Evolutionary conservation across 2,797 vertebrate genomes (phyloP), one percentile per base, ranked within the genome.

Genomic region (Heterohyrax brucei): DNA sequence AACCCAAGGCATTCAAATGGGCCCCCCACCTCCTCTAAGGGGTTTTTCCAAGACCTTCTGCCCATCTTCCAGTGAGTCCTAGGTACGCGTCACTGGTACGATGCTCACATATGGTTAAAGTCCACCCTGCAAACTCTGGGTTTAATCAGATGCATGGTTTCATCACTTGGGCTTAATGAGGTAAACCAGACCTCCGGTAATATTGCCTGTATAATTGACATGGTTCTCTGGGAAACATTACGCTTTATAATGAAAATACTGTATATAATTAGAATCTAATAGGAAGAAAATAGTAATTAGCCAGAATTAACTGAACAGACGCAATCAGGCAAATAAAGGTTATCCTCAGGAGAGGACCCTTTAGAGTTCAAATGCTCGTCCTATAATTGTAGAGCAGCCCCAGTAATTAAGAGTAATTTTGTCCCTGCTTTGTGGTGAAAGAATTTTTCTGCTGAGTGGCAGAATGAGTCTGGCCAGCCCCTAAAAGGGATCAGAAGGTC

Each of bases 251-350:
- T 98, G 98, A 98, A 99, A 99, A 99, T 98, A 99, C 98, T 98
- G 98, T 98, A 98, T 98, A 98, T 98, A 99, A 98, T 99, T 98
- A 99, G 98, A 98, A 98, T 97, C 98, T 98, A 98, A 98, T 99
- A 98, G 98, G 98, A 98, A 98, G 98, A 98, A 98, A 98, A 98
- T 98, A 98, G 98, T 98, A 98, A 98, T 99, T 98, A 98, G 98
- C 97, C 80, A 98, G 98, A 98, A 98, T 98, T 98, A 98, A 98
- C 98, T 97, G 98, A 98, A 98, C 97, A 98, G 98, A 98, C 96
- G 98, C 98, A 98, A 98, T 98, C 98, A 98, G 98, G 98, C 98
- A 98, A 98, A 98, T 98, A 99, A 98, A 98, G 98, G 98, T 98
- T 98, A 98, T 98, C 98, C 98, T 98, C 98, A 96, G 95, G 98